phyloP scores from a whole-genome alignment of 2,888 invertebrate species.

The Cheilosia scutellata region DNA sequence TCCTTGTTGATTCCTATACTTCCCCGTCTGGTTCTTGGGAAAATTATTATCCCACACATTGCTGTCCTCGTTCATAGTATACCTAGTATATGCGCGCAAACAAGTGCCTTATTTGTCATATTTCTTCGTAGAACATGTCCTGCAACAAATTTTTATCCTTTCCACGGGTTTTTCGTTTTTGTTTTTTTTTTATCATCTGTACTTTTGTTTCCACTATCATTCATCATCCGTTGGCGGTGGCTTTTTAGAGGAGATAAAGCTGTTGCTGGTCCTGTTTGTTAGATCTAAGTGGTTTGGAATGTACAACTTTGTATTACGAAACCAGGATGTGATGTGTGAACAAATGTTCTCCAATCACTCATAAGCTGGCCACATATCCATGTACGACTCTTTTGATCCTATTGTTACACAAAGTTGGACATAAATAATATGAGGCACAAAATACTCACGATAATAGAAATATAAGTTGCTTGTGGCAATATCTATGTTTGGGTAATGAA shows the following conservation, averaged over 20 bases:
- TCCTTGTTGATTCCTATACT: conserved; percentile 36
- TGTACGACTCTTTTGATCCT: background rate
- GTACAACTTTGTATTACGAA: conserved; percentile 5
- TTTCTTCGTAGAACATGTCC: conserved; percentile 54
- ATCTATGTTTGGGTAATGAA: conserved; percentile 11
- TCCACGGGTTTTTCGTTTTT: background rate
- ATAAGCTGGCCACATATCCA: conserved; percentile 22
- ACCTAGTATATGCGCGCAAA: conserved; percentile 40
- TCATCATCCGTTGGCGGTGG: conserved; percentile 38
- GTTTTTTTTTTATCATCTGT: conserved; percentile 9
- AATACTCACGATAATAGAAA: conserved; percentile 58
- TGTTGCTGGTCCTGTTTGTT: conserved; percentile 39
- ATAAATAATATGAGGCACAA: conserved; percentile 13
- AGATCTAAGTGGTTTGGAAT: conserved; percentile 11
- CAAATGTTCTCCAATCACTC: conserved; percentile 39
- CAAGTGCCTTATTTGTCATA: conserved; percentile 72
- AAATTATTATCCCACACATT: conserved; percentile 26
- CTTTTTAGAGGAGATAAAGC: conserved; percentile 13
- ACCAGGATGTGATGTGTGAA: conserved; percentile 8
- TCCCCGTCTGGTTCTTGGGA: background rate
- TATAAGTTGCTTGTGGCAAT: conserved; percentile 47
- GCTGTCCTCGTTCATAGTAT: background rate
- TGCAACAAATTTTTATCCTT: conserved; percentile 45
- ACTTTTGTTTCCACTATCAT: conserved; percentile 42
- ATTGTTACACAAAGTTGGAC: conserved; percentile 9